Percentiles rank a stretch among this genome's conserved stretches.
These are phyloP conservation scores for Colletes collaris DNA, from an alignment of 2,888 invertebrate species.

Conservation along the genomic window DNA sequence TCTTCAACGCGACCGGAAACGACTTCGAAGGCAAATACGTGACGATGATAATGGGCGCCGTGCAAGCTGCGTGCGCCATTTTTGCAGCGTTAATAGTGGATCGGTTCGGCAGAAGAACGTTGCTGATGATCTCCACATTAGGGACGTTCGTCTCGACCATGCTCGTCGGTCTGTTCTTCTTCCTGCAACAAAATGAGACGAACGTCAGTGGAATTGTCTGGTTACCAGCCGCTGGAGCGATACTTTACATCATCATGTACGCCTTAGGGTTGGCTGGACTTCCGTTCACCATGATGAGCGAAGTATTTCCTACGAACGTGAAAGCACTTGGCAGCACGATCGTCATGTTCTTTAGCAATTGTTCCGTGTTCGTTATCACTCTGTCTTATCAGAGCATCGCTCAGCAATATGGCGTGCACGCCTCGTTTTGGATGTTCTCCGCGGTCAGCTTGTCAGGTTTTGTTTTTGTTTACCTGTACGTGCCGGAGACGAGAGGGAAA, in stretches of 20 bases:
- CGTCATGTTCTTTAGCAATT: constrained; percentile 41
- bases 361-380: constrained; percentile 47
- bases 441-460: constrained; percentile 33
- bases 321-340: constrained; percentile 61
- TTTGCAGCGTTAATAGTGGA: constrained; percentile 56
- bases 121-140: constrained; percentile 58
- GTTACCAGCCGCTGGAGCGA: constrained; percentile 57
- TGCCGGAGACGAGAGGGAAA: constrained; percentile 67
- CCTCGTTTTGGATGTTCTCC: constrained; percentile 62
- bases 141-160: constrained; percentile 49
- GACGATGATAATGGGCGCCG: constrained; percentile 65
- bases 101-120: constrained; percentile 53
- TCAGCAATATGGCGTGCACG: constrained; percentile 41
- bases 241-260: constrained; percentile 61
- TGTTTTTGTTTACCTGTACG: constrained; percentile 48
- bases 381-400: constrained; percentile 52
- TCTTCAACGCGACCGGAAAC: constrained; percentile 58
- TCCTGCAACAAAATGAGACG: constrained; percentile 14
- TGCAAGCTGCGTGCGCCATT: constrained; percentile 58
- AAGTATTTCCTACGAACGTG: constrained; percentile 67
- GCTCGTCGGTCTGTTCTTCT: constrained; percentile 64
- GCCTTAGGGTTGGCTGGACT: constrained; percentile 61
- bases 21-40: constrained; percentile 61
- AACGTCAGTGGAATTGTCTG: constrained; percentile 52
- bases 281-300: constrained; percentile 65